Conservation (phyloP, 2,797 vertebrate species). For the Cossypha polioptera region DNA sequence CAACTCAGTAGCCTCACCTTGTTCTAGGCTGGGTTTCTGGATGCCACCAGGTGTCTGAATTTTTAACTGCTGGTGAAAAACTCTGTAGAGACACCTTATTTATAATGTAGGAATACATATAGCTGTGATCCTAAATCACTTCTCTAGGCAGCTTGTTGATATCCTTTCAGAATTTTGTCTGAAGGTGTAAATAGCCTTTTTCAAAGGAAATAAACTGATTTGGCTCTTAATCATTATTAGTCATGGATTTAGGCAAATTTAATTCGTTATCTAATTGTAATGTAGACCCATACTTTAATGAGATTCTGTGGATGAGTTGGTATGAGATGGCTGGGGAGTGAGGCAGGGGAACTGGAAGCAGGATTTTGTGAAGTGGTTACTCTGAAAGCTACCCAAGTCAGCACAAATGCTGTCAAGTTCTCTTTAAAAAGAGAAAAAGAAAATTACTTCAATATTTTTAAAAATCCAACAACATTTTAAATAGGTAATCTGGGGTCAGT, state of each 20-base stretch:
- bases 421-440: not conserved
- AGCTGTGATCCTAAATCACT: not conserved
- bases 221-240: not conserved
- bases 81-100: not conserved
- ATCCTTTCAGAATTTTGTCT: not conserved
- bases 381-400: not conserved
- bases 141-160: not conserved
- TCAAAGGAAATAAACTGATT: not conserved
- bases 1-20: not conserved
- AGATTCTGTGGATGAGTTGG: not conserved
- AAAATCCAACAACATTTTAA: not conserved
- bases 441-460: not conserved
- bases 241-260: not conserved
- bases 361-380: not conserved
- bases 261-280: not conserved
- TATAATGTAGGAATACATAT: not conserved
- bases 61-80: not conserved
- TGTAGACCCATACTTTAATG: not conserved
- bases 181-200: not conserved
- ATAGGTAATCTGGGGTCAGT: not conserved
- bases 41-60: not conserved
- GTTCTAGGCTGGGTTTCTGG: not conserved
- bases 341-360: not conserved
- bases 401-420: not conserved
- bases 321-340: not conserved